phyloP scores from a whole-genome alignment of 1,140 invertebrate genomes.

The Sycophaga agraensis region DNA sequence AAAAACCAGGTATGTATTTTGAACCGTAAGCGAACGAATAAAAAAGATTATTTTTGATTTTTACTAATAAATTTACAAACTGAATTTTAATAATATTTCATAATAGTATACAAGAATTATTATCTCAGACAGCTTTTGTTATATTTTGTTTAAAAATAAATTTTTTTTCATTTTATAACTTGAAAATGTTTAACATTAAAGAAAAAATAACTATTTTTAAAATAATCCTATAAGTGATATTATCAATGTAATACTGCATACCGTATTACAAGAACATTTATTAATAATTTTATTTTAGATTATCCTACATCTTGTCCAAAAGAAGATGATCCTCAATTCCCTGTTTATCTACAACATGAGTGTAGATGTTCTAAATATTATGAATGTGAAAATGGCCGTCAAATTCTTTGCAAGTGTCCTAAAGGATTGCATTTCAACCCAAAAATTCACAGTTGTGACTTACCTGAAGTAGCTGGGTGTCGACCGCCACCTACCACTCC shows the following conservation, averaged over 20 bases:
- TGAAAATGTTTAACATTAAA: too few species aligned
- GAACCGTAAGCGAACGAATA: background rate
- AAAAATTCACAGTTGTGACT: background rate
- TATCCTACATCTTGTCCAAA: constrained; percentile 6
- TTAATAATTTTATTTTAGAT: background rate
- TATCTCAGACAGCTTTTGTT: too few species aligned
- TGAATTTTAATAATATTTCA: background rate
- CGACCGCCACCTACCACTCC: background rate
- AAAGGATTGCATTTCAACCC: background rate
- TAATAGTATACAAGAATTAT: too few species aligned
- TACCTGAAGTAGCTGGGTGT: background rate
- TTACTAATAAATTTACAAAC: background rate
- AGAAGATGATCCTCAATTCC: background rate
- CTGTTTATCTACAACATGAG: constrained; percentile 4
- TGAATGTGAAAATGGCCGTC: background rate
- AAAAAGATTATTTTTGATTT: too few species aligned
- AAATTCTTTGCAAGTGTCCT: constrained; percentile 1
- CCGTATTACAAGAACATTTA: too few species aligned
- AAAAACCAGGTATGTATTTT: constrained; percentile 3
- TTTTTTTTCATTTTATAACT: too few species aligned
- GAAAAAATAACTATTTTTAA: background rate
- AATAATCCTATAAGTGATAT: background rate
- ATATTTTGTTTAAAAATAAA: too few species aligned
- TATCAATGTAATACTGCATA: too few species aligned
- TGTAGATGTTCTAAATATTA: constrained; percentile 14